phyloP scores from a whole-genome alignment of 2,113 vertebrate genomes.

The Carlito syrichta region DNA sequence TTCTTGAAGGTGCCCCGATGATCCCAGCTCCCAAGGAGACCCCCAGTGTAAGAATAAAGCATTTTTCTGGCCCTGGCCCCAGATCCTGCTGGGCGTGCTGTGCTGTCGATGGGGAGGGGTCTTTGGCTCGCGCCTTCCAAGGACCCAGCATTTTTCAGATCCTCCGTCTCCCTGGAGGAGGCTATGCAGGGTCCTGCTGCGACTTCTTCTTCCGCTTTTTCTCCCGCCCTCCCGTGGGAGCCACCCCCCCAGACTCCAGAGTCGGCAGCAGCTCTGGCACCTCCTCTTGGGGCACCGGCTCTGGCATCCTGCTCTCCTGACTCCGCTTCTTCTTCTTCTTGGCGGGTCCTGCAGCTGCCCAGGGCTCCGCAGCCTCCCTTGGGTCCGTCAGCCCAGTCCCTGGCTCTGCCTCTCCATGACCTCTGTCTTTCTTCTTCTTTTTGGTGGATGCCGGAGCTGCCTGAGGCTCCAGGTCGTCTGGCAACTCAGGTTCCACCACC shows the following conservation, averaged over 20 bases:
- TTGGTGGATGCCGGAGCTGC: background rate
- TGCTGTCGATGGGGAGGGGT: accelerated
- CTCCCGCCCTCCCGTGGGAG: background rate
- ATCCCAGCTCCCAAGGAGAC: background rate
- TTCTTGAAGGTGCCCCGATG: constrained; percentile 71
- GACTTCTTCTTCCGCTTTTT: constrained; percentile 28
- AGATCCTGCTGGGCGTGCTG: background rate
- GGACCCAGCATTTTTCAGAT: background rate
- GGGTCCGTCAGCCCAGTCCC: background rate
- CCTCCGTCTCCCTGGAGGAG: accelerated
- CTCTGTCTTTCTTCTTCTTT: constrained; percentile 15
- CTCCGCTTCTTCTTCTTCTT: constrained; percentile 1
- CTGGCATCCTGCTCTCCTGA: background rate
- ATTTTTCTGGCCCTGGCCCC: background rate
- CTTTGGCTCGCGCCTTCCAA: background rate
- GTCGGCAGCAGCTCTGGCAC: accelerated
- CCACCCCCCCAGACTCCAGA: background rate
- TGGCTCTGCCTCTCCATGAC: accelerated
- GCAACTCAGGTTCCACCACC: background rate
- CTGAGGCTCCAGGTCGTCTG: background rate
- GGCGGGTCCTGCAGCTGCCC: background rate
- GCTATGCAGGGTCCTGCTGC: background rate
- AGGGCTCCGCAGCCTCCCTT: background rate
- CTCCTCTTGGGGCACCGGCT: background rate
- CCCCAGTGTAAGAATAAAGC: constrained; percentile 51